phyloP scores from a whole-genome alignment of 2,113 vertebrate genomes.

The Festucalex cinctus region DNA sequence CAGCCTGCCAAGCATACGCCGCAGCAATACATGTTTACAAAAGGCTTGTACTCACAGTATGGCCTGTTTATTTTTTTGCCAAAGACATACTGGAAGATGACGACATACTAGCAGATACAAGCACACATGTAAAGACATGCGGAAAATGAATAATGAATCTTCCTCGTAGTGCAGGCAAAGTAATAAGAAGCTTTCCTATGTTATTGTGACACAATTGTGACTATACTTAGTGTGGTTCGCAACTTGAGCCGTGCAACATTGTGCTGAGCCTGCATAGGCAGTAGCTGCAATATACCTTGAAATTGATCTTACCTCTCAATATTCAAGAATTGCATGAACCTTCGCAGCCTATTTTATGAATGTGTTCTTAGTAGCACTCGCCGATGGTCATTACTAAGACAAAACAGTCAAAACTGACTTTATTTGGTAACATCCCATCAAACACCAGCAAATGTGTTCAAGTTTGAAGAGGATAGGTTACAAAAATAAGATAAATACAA shows the following conservation, averaged over 20 bases:
- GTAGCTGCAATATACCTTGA: constrained; percentile 4
- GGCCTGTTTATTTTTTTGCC: not conserved
- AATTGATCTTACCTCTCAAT: too few species aligned
- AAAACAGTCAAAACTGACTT: too few species aligned
- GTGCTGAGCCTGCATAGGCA: not conserved
- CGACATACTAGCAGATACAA: not conserved
- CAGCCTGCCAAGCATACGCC: constrained; percentile 20
- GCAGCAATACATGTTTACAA: constrained; percentile 10
- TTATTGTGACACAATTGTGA: constrained; percentile 3
- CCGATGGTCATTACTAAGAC: too few species aligned
- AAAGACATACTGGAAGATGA: not conserved
- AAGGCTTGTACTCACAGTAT: not conserved
- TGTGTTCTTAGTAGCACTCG: too few species aligned
- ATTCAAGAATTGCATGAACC: too few species aligned
- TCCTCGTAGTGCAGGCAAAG: not conserved
- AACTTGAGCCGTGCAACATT: constrained; percentile 2
- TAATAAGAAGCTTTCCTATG: not conserved
- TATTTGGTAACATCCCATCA: too few species aligned
- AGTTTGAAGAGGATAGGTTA: too few species aligned
- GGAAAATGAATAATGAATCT: not conserved
- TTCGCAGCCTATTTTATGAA: too few species aligned
- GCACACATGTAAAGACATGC: not conserved
- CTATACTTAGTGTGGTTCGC: not conserved
- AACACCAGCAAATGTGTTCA: too few species aligned
- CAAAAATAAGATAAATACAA: too few species aligned